Evolutionary conservation across 2,797 vertebrate genomes (phyloP).

Genomic region (Luscinia megarhynchos): DNA sequence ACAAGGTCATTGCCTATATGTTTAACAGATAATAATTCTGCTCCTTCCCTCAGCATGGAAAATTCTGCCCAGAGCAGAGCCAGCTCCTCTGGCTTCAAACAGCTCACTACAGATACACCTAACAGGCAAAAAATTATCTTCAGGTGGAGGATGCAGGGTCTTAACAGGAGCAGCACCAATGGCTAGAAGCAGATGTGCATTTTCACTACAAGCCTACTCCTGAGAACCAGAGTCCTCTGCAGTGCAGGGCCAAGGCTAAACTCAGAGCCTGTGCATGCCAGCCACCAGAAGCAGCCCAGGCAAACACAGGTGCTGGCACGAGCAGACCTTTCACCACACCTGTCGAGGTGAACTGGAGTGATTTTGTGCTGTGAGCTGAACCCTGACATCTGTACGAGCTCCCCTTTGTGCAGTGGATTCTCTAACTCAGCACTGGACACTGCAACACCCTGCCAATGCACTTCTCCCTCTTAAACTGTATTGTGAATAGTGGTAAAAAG

Average conservation of each 20-base stretch:
- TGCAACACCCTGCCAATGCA: not conserved
- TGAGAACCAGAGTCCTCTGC: not conserved
- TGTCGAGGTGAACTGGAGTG: accelerated
- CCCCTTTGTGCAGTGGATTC: not conserved
- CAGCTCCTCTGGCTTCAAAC: not conserved
- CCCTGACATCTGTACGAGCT: accelerated
- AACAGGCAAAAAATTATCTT: not conserved
- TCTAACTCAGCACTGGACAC: not conserved
- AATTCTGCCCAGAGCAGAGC: not conserved
- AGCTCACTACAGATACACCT: not conserved
- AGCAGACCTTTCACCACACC: accelerated
- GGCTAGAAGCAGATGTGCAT: not conserved
- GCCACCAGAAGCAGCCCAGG: not conserved
- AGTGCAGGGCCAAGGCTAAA: not conserved
- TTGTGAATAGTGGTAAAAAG: accelerated
- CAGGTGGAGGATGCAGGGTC: not conserved
- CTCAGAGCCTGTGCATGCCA: not conserved
- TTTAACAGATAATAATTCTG: slow-evolving; percentile 3
- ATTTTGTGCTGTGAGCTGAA: accelerated
- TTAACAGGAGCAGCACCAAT: not conserved
- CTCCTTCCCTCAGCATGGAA: not conserved
- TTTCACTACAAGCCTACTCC: not conserved
- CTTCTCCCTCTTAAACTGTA: not conserved
- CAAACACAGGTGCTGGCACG: accelerated
- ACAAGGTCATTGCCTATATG: not conserved